Base-by-base conservation (phyloP, 1,140 invertebrate species). In the Lethrus apterus region DNA sequence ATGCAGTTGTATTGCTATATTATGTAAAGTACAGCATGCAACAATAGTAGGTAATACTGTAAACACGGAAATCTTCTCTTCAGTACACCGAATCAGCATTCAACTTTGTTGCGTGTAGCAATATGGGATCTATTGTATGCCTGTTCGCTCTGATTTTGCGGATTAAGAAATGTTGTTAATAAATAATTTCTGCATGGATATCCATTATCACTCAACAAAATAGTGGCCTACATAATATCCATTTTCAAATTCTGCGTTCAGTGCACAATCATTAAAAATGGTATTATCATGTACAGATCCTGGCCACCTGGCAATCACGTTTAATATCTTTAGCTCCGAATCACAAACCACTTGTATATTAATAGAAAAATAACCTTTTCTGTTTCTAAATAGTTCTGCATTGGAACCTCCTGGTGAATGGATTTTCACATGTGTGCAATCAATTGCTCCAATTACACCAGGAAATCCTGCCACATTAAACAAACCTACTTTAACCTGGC, bases 331-430 rank as follows among this genome's bases (percentile, higher is more conserved):
- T 11, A 9, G 15, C 11, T n/a, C 7, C n/a, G 43, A 31, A 4
- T 31, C 30, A 44, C 30, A 15, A 2, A 44, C 31, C 1, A 44
- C 43, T 34, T 44, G 30, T 3, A 44, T 14, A 44, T 44, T 44
- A n/a, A 44, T 3, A 9, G 30, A 44, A 33, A 33, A 7, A 14
- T n/a, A 44, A 13, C 17, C 19, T 20, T 44, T 44, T 14, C 43
- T 17, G 18, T 44, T 44, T 19, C 43, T 33, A 33, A 30, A 44
- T 20, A 44, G 4, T 33, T 44, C 43, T 4, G 43, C 43, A 34
- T 29, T 33, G 2, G 3, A 11, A 10, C 43, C 30, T 19, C 14
- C 30, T 18, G 43, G 31, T 20, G n/a, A 33, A 33, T 44, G 32
- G 11, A 44, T 44, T 44, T 18, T 17, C 5, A 32, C 18, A 14